Evolutionary conservation across 1,140 invertebrate genomes (phyloP), one percentile per base, ranked within the genome.

Genomic region (Amyelois transitella): DNA sequence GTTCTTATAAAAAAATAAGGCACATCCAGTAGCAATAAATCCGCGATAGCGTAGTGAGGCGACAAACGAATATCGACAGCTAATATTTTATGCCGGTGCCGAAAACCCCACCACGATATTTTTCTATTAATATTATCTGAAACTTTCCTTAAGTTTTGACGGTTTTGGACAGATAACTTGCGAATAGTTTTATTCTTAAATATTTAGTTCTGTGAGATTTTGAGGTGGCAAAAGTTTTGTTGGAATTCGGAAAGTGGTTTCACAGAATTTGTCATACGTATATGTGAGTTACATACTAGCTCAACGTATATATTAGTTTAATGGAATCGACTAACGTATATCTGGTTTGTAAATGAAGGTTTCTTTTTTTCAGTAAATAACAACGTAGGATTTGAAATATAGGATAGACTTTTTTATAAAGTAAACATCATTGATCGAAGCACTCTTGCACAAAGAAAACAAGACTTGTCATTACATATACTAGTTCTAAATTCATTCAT

Each of bases 1-100:
- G n/a, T n/a, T n/a, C n/a, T n/a, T n/a, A n/a, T n/a, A n/a, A n/a
- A n/a, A 1, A 2, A 44, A 44, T 18, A 44, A 12, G 25, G n/a
- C 49, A 28, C 49, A 21, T 51, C 49, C 18, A 51, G 49, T 18
- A 4, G 10, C 12, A 6, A 4, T 38, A 17, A 6, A 38, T 43
- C 25, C 7, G 14, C 14, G 53, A n/a, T 3, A 8, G 6, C 5
- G 45, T 55, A 55, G 53, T 55, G 53, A 55, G 49, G 53, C 53
- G 32, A 20, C 53, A 38, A 55, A 55, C 53, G 53, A 50, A 55
- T 48, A 55, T 55, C 53, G 53, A 55, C 53, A 55, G 53, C 53
- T 55, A 55, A 55, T 55, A 55, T 55, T 55, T 55, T 55, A 55
- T 55, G 45, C 53, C 28, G 17, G 25, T 38, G 32, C 24, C 45